A percentile compares a stretch with the other conserved stretches of the same genome.
These are phyloP conservation scores for Steatocranus sp. DNA, from an alignment of 2,797 vertebrate genomes.

Conservation along the genomic window DNA sequence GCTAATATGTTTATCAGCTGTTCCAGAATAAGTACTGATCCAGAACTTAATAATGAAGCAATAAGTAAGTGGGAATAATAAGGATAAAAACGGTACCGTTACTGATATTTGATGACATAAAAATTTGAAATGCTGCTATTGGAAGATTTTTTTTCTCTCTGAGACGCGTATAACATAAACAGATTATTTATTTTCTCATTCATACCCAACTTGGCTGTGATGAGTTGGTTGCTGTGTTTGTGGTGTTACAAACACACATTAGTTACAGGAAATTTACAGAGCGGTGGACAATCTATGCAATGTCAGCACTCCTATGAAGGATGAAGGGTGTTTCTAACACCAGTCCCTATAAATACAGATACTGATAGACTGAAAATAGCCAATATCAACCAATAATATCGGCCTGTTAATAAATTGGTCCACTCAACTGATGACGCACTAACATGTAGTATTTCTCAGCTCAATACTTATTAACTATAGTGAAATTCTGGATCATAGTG, in stretches of 20 bases:
- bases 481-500: not conserved
- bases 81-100: rapidly evolving
- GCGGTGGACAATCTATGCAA: not conserved
- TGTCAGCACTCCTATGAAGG: not conserved
- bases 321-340: not conserved
- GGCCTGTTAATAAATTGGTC: not conserved
- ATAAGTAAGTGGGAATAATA: not conserved
- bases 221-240: not conserved
- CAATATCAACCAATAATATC: not conserved
- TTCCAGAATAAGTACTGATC: not conserved
- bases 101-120: not conserved
- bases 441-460: rapidly evolving
- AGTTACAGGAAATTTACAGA: not conserved
- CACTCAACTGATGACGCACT: not conserved
- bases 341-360: rapidly evolving
- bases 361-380: not conserved
- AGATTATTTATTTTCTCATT: not conserved
- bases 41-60: not conserved
- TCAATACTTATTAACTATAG: not conserved
- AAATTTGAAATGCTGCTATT: not conserved
- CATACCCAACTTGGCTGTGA: not conserved
- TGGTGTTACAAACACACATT: not conserved
- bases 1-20: not conserved
- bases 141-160: rapidly evolving
- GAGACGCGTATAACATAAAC: not conserved